A percentile compares a stretch with the other conserved stretches of the same genome.
Conservation (phyloP, 2,888 invertebrate species). For the Ectobius pallidus region DNA sequence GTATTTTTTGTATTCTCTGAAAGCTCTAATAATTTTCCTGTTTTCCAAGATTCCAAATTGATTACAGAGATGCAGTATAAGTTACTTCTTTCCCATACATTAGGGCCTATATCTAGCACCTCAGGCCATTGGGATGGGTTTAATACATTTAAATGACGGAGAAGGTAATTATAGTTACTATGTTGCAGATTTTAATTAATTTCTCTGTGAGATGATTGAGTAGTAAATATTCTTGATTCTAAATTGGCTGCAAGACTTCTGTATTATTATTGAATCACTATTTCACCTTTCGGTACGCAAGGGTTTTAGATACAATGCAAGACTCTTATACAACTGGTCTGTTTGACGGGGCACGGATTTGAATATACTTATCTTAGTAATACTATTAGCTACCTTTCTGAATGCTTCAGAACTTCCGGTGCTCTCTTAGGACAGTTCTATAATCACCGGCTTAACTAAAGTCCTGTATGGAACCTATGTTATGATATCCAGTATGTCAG, state of each 20-base stretch:
- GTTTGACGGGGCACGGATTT: not conserved
- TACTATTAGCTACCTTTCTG: not conserved
- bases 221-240: conserved; percentile 8
- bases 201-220: not conserved
- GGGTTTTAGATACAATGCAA: too few relatives aligned
- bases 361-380: not conserved
- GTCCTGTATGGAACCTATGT: too few relatives aligned
- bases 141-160: not conserved
- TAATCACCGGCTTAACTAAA: too few relatives aligned
- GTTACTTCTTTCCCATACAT: not conserved
- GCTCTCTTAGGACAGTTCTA: too few relatives aligned
- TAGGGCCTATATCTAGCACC: not conserved
- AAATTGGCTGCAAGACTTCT: not conserved
- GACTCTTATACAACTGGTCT: not conserved
- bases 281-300: too few relatives aligned
- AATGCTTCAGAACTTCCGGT: too few relatives aligned
- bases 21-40: not conserved
- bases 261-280: too few relatives aligned
- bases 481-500: too few relatives aligned
- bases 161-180: not conserved
- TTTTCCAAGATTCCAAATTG: not conserved
- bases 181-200: not conserved
- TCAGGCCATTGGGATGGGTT: not conserved
- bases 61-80: not conserved
- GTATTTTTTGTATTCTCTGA: not conserved